Percentiles rank a stretch among this genome's conserved stretches.
Conservation (phyloP, 2,113 vertebrate species). For the Crotalus horridus region DNA sequence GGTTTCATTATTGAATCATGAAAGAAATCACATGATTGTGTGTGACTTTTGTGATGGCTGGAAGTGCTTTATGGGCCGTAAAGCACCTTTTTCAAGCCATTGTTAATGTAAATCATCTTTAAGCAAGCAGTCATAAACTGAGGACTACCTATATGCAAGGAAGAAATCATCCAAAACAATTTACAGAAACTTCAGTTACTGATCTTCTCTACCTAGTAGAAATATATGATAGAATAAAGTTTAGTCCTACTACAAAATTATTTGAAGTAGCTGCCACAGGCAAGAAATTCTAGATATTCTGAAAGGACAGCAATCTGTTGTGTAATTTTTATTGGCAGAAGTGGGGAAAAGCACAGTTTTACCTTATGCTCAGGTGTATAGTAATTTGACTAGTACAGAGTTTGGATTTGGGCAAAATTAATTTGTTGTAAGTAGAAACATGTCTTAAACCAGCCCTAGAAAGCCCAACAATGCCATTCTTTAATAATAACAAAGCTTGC, state of each 20-base stretch:
- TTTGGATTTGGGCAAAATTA: background rate
- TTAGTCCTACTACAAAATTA: background rate
- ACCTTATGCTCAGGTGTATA: background rate
- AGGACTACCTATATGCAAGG: background rate
- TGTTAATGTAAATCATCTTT: background rate
- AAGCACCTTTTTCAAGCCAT: background rate
- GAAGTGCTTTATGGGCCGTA: background rate
- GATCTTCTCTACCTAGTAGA: background rate
- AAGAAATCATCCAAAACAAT: background rate
- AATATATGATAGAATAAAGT: background rate
- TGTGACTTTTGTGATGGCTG: background rate
- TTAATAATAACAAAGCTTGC: background rate
- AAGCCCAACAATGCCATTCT: background rate
- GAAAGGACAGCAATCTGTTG: background rate
- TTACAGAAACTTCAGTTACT: background rate
- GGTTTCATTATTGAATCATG: background rate
- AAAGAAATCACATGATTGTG: background rate
- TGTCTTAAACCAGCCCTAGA: background rate
- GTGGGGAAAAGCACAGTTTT: background rate
- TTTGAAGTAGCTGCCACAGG: background rate
- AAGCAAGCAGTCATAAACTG: background rate
- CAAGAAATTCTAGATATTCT: background rate
- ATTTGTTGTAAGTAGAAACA: background rate
- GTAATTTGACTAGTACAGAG: background rate
- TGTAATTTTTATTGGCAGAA: background rate